These are phyloP conservation scores for Mesochorus sp. DNA, from an alignment of 2,888 invertebrate genomes.

Conservation along the genomic window DNA sequence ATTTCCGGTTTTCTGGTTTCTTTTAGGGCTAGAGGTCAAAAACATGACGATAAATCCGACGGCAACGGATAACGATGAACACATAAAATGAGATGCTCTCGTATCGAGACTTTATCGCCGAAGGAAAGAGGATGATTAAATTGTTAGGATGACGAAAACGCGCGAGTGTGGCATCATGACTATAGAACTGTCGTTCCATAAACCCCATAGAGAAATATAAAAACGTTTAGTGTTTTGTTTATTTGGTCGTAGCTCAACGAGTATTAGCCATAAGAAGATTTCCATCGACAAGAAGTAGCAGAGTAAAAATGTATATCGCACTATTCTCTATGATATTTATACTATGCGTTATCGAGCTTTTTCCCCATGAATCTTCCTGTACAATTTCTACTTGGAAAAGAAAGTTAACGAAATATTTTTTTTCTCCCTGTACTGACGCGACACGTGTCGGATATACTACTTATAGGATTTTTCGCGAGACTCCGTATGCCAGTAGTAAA, in stretches of 20 bases:
- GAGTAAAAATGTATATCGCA: neutral
- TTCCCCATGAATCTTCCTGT: neutral
- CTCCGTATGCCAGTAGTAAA: constrained; percentile 41
- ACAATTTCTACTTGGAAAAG: neutral
- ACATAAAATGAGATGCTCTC: neutral
- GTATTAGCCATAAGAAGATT: neutral
- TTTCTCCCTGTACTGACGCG: neutral
- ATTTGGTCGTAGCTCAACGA: constrained; percentile 22
- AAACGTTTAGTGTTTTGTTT: constrained; percentile 20
- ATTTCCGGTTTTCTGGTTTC: neutral
- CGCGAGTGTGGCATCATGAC: neutral
- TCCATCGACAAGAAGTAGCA: neutral
- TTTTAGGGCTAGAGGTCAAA: neutral
- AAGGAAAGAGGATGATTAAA: neutral
- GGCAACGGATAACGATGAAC: neutral
- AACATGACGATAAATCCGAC: constrained; percentile 23
- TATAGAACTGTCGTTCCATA: neutral
- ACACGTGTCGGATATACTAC: neutral
- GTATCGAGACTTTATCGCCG: neutral
- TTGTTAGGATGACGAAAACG: neutral
- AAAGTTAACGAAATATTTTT: constrained; percentile 16
- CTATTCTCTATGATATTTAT: constrained; percentile 5
- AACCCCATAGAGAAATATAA: neutral
- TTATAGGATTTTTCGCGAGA: constrained; percentile 1
- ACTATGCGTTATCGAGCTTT: constrained; percentile 5